phyloP scores from a whole-genome alignment of 2,113 vertebrate species.

The Mesembrinibis cayennensis region DNA sequence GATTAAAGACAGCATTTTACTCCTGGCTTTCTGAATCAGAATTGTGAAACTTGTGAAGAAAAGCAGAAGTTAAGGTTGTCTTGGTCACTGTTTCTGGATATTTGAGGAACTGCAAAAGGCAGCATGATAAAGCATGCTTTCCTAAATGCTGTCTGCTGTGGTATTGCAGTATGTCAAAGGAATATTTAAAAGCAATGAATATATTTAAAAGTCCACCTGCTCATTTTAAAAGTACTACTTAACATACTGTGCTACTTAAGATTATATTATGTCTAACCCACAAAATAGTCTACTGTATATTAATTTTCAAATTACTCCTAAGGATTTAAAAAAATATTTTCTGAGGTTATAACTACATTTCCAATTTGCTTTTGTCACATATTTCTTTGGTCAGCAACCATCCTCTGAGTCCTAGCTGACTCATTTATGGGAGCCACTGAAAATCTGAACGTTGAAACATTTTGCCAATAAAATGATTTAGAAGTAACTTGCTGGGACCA shows the following conservation, averaged over 20 bases:
- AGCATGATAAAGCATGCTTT: not conserved
- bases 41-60: not conserved
- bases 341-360: not conserved
- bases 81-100: not conserved
- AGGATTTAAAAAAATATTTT: not conserved
- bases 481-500: not conserved
- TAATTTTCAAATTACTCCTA: not conserved
- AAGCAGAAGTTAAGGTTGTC: not conserved
- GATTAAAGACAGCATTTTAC: not conserved
- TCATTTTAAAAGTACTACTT: not conserved
- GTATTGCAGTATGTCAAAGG: not conserved
- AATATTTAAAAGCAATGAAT: not conserved
- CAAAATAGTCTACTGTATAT: not conserved
- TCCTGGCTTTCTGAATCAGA: not conserved
- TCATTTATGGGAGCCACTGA: not conserved
- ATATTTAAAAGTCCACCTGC: not conserved
- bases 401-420: not conserved
- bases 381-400: not conserved
- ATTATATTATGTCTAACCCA: not conserved
- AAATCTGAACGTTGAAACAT: not conserved
- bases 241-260: not conserved
- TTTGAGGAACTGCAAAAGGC: not conserved
- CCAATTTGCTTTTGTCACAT: not conserved
- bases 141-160: not conserved
- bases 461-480: not conserved